Base-by-base conservation (phyloP, 2,797 vertebrate genomes). In the Lacerta viridis region DNA sequence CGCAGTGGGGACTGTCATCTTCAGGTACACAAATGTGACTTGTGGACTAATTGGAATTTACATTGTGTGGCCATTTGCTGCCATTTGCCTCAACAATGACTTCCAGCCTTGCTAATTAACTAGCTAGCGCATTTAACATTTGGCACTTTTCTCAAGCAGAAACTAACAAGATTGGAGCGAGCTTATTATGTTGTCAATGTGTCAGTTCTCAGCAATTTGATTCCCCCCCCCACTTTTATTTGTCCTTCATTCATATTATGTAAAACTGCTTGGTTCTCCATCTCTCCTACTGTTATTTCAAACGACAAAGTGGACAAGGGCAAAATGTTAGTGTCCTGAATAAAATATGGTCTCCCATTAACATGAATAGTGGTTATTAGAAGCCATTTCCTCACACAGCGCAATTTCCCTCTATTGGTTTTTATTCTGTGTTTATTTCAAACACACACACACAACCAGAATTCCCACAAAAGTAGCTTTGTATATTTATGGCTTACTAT, bases 301-400 rank as follows among this genome's bases (percentile, higher is more conserved):
- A 95, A 93, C 87, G 78, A 81, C 80, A 92, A 94, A 76, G 91
- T 25, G 85, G 87, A 87, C 76, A 39, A 61, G 69, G 86, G 9
- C 64, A 43, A 94, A 77, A 91, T 92, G 84, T 68, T 61, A 84
- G 83, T 83, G 90, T 91, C 93, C 86, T 81, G 29, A 87, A 72
- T 41, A 88, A 77, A 93, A 93, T 85, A 91, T 9, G 84, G 87
- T 88, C 69, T 92, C 59, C 83, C 77, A 64, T 92, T 93, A 91
- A 78, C 29, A 87, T 36, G 83, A 93, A 93, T 75, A 90, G 0
- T 84, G 90, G 81, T 92, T 89, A 84, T 8, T 90, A 64, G 20
- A 92, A 93, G 88, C n/a, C 0, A 84, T 90, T 94, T 89, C 25
- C 17, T 17, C 61, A 80, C 87, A 15, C 46, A 86, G 77, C 66